Conservation (phyloP, 2,888 invertebrate species). For the Spodoptera littoralis region DNA sequence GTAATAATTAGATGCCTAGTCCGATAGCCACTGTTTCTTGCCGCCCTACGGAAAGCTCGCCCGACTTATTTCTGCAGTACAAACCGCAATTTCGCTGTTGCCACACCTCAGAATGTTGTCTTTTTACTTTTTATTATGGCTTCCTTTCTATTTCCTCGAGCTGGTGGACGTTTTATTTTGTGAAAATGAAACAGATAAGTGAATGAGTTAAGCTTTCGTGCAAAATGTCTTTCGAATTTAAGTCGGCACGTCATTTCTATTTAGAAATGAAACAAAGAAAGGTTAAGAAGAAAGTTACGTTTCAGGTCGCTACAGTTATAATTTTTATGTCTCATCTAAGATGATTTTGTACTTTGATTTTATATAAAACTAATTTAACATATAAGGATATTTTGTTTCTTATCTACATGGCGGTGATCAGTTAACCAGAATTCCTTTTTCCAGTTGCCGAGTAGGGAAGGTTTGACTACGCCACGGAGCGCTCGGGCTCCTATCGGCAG, state of each 20-base stretch:
- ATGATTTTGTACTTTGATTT: neutral
- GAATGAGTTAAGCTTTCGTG: constrained; percentile 57
- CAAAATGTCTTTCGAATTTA: constrained; percentile 79
- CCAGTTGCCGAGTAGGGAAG: constrained; percentile 83
- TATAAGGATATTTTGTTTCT: neutral
- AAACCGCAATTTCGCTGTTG: constrained; percentile 72
- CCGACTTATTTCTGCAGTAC: constrained; percentile 68
- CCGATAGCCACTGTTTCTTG: constrained; percentile 75
- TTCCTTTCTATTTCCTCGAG: constrained; percentile 58
- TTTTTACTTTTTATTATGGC: constrained; percentile 62
- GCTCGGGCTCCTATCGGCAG: constrained; percentile 82
- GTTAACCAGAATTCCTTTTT: constrained; percentile 35
- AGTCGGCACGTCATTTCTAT: constrained; percentile 73
- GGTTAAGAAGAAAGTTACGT: constrained; percentile 81
- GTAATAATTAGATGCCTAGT: constrained; percentile 80
- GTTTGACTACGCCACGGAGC: constrained; percentile 84
- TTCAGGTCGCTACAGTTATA: constrained; percentile 67
- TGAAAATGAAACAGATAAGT: constrained; percentile 53
- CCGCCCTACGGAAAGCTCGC: constrained; percentile 66
- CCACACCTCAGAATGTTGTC: constrained; percentile 65
- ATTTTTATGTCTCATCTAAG: neutral
- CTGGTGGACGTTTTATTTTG: constrained; percentile 57
- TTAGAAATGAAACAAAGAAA: constrained; percentile 80
- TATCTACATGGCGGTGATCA: neutral
- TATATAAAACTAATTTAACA: neutral